phyloP scores from a whole-genome alignment of 2,888 invertebrate species.

The Aporophyla lueneburgensis region DNA sequence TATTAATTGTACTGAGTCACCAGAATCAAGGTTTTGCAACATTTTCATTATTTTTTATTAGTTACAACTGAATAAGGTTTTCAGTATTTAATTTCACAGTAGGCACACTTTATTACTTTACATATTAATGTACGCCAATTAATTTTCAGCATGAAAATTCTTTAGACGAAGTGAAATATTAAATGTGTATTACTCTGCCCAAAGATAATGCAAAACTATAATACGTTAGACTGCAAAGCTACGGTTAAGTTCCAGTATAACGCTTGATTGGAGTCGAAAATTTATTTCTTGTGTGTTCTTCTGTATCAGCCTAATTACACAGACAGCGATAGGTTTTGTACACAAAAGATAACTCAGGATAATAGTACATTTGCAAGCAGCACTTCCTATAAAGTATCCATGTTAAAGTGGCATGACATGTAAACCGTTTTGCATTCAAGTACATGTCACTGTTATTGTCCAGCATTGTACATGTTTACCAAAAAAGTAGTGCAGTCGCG shows the following conservation, averaged over 20 bases:
- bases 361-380: conserved; percentile 75
- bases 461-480: conserved; percentile 79
- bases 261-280: background rate
- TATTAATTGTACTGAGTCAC: too few relatives aligned
- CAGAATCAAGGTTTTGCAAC: too few relatives aligned
- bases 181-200: too few relatives aligned
- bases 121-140: too few relatives aligned
- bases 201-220: too few relatives aligned
- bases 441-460: conserved; percentile 88
- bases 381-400: conserved; percentile 84
- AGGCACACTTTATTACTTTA: too few relatives aligned
- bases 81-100: too few relatives aligned
- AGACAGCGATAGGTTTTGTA: conserved; percentile 45
- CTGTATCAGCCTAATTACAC: conserved; percentile 43
- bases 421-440: conserved; percentile 88
- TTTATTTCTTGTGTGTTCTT: background rate
- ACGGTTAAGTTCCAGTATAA: background rate
- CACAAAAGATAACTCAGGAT: conserved; percentile 63
- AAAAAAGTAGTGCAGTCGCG: conserved; percentile 50
- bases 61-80: too few relatives aligned
- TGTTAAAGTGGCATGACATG: conserved; percentile 85
- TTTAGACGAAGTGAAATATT: too few relatives aligned
- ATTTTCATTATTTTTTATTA: too few relatives aligned
- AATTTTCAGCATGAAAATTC: background rate
- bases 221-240: background rate